phyloP scores from a whole-genome alignment of 2,797 vertebrate species.

The Leucoraja ocellata region DNA sequence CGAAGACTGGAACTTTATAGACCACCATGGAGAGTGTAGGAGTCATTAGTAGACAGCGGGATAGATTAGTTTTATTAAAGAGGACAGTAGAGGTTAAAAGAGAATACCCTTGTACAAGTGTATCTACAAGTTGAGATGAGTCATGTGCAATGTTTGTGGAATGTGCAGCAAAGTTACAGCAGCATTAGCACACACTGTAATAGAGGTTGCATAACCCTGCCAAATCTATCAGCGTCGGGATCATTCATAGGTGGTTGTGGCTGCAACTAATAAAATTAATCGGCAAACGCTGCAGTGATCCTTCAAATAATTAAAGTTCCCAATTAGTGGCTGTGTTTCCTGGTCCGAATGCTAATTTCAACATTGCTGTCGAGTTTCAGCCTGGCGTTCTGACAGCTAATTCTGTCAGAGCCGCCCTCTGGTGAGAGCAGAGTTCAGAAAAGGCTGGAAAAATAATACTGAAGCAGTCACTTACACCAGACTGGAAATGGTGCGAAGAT shows the following conservation, averaged over 20 bases:
- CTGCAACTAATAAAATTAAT: background rate
- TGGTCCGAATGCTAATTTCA: background rate
- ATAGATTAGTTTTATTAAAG: background rate
- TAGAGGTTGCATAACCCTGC: background rate
- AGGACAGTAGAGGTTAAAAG: background rate
- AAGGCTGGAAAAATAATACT: background rate
- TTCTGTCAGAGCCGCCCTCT: background rate
- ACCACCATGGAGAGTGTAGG: background rate
- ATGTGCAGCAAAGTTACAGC: background rate
- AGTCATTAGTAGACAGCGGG: background rate
- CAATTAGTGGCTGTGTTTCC: background rate
- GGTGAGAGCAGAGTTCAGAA: background rate
- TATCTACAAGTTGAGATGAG: background rate
- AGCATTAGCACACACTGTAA: background rate
- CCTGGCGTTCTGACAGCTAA: background rate
- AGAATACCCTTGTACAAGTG: background rate
- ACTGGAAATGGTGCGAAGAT: no score
- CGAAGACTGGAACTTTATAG: background rate
- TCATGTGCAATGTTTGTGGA: background rate
- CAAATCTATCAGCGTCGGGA: background rate
- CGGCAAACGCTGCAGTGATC: background rate
- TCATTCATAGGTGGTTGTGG: background rate
- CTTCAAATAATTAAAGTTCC: conserved; percentile 12
- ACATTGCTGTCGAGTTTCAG: background rate
- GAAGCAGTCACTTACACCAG: background rate